Evolutionary conservation across 2,797 vertebrate species (phyloP), one percentile per base, ranked within the genome.

Genomic region (Numenius phaeopus): DNA sequence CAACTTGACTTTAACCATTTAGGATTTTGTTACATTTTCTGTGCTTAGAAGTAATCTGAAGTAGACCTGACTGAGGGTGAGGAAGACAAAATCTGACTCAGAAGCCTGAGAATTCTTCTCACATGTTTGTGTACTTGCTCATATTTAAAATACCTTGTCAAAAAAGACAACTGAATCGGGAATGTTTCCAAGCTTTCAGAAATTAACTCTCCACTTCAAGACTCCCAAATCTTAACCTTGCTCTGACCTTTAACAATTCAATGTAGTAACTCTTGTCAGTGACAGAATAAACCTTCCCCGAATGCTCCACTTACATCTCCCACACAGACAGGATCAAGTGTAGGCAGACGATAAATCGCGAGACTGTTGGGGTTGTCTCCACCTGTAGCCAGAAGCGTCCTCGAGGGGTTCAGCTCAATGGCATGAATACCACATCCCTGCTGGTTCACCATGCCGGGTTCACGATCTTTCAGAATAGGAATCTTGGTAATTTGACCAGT

Each of bases 321-420:
- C 80, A 99, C 99, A 78, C 99, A 99, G 86, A 99, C 99, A 17
- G 99, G 99, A 97, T 99, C 99, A 4, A 99, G 98, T 1, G 99
- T 99, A 90, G 99, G 99, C 86, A 99, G 98, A 72, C 99, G 98
- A 97, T 99, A 99, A 97, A 99, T 98, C 32, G 99, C 99, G 87
- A 99, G 98, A 97, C 99, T 99, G 98, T 99, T 99, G 52, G 99
- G 99, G 97, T 99, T 99, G 97, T 99, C 99, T 95, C 99, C 99
- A 97, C 99, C 99, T 1, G 99, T 99, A 69, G 99, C 99, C 70
- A 99, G 98, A 71, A 99, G 97, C 4, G 99, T 99, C 94, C 98
- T 98, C 0, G 99, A 99, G 50, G 99, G 99, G 97, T 99, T 99
- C 91, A 99, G 98, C 96, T 99, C 99, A 14, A 99, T 99, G 71